Conservation (phyloP, 1,140 invertebrate genomes). For the Belonocnema kinseyi region DNA sequence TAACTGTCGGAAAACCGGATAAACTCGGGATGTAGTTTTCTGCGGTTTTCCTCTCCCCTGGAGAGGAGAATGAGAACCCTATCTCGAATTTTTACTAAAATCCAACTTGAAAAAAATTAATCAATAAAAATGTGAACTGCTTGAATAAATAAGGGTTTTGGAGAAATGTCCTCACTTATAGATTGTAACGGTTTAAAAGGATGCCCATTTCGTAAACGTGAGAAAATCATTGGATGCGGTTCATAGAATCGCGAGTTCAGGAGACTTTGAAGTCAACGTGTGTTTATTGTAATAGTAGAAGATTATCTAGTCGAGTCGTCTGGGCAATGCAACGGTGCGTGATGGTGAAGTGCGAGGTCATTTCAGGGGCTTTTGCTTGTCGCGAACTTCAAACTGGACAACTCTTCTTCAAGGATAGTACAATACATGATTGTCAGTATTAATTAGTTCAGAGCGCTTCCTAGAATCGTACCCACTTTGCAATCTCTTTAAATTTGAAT, state of each 20-base stretch:
- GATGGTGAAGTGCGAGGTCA: conserved; percentile 25
- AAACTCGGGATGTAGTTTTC: too few relatives aligned
- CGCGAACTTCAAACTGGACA: conserved; percentile 12
- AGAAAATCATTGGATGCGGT: conserved; percentile 3
- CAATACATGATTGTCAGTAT: not conserved
- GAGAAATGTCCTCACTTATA: not conserved
- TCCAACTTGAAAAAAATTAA: not conserved
- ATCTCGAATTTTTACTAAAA: not conserved
- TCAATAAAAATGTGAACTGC: not conserved
- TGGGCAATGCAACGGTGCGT: conserved; percentile 3
- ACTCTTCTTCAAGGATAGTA: conserved; percentile 4
- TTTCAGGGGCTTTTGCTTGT: not conserved
- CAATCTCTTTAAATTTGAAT: not conserved
- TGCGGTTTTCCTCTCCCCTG: too few relatives aligned
- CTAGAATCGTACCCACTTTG: not conserved
- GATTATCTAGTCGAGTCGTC: conserved; percentile 14
- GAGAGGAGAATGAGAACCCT: not conserved
- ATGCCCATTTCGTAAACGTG: not conserved
- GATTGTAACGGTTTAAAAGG: not conserved
- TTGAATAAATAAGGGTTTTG: too few relatives aligned
- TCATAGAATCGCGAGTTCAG: conserved; percentile 16
- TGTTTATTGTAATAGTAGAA: conserved; percentile 15
- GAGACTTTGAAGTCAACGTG: conserved; percentile 5
- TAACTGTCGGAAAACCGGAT: too few relatives aligned
- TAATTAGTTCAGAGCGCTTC: not conserved